Conservation (phyloP, 2,113 vertebrate species). For the Caranx melampygus region DNA sequence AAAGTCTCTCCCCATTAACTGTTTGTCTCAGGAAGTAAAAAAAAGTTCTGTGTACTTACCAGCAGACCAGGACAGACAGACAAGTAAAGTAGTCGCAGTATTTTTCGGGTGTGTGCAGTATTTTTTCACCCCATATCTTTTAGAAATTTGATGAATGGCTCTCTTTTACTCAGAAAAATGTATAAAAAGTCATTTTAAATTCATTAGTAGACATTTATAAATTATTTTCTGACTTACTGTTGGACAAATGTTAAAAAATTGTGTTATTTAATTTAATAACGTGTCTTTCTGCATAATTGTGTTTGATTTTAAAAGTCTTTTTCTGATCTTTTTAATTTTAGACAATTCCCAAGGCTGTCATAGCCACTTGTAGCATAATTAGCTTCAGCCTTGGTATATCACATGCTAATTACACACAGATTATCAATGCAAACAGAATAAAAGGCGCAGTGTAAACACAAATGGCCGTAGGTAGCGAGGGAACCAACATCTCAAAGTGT, state of each 20-base stretch:
- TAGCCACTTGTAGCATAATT: slow-evolving; percentile 37
- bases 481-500: no score
- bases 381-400: slow-evolving; percentile 12
- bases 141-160: no score
- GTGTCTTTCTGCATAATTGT: slow-evolving; percentile 5
- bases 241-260: slow-evolving; percentile 30
- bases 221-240: neutral
- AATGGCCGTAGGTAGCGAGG: neutral
- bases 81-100: no score
- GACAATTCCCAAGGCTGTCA: slow-evolving; percentile 23
- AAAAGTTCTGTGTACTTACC: no score
- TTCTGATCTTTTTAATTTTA: slow-evolving; percentile 24
- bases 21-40: no score
- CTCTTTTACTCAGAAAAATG: no score
- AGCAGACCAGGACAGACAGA: no score
- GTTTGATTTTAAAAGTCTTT: slow-evolving; percentile 27
- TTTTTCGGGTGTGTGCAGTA: no score
- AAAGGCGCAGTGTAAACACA: neutral
- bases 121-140: no score
- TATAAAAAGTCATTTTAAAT: no score
- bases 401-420: slow-evolving; percentile 44
- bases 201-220: no score
- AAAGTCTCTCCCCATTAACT: no score
- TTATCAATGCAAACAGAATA: slow-evolving; percentile 36
- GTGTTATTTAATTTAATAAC: slow-evolving; percentile 26